Conservation (phyloP, 2,797 vertebrate species). For the Coregonus ussuriensis region DNA sequence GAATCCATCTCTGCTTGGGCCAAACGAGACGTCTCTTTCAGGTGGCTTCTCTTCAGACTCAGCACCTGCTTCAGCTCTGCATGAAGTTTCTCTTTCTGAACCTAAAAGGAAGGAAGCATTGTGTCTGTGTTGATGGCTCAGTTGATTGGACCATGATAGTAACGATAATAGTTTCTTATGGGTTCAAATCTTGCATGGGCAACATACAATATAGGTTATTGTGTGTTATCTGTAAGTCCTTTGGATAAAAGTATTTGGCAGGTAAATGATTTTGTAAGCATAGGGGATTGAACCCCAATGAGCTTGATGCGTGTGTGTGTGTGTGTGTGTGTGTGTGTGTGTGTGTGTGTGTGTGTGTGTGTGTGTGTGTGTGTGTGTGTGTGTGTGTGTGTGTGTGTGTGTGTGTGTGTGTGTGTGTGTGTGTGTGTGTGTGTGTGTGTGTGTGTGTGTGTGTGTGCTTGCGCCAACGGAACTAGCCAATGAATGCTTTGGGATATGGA, state of each 20-base stretch:
- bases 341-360: too few species aligned
- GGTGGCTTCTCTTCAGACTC: constrained; percentile 79
- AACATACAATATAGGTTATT: background rate
- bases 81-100: constrained; percentile 87
- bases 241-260: background rate
- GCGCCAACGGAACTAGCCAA: background rate
- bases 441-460: constrained; percentile 2
- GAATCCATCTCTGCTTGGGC: constrained; percentile 76
- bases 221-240: background rate
- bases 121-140: background rate
- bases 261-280: background rate
- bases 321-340: too few species aligned
- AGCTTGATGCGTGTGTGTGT: background rate
- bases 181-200: background rate
- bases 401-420: background rate
- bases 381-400: too few species aligned
- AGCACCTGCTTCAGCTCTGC: constrained; percentile 86
- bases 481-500: background rate
- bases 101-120: constrained; percentile 48
- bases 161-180: background rate
- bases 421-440: background rate
- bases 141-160: background rate
- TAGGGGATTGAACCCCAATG: background rate
- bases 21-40: constrained; percentile 68
- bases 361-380: too few species aligned